Conservation (phyloP, 2,888 invertebrate genomes). For the Microdon myrmicae region DNA sequence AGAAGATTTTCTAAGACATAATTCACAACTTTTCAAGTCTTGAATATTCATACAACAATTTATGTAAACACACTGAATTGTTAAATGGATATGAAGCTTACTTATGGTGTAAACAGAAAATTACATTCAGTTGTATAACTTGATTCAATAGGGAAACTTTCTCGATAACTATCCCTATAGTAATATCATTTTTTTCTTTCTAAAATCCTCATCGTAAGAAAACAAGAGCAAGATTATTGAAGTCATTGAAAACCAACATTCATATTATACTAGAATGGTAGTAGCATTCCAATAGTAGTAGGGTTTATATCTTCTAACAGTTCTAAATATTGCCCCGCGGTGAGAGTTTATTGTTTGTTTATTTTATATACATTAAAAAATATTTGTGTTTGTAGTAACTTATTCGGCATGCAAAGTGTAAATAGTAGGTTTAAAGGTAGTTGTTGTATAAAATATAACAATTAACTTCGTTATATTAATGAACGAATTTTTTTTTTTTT, state of each 20-base stretch:
- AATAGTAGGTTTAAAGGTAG: too few species aligned
- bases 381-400: too few species aligned
- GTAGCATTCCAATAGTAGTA: not conserved
- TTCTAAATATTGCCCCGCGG: constrained; percentile 54
- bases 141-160: not conserved
- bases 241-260: not conserved
- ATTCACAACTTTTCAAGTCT: not conserved
- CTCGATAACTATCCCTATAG: too few species aligned
- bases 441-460: too few species aligned
- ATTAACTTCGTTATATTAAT: too few species aligned
- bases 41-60: not conserved
- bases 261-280: constrained; percentile 5
- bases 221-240: too few species aligned
- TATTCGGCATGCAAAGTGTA: too few species aligned
- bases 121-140: not conserved
- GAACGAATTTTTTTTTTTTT: too few species aligned
- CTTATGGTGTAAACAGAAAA: not conserved
- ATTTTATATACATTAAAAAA: too few species aligned
- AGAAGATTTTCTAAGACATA: not conserved
- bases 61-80: too few species aligned
- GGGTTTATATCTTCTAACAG: constrained; percentile 56
- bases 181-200: not conserved
- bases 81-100: too few species aligned
- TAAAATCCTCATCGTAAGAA: not conserved
- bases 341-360: constrained; percentile 30